Conservation (phyloP, 2,888 invertebrate genomes). For the Nymphalis urticae region DNA sequence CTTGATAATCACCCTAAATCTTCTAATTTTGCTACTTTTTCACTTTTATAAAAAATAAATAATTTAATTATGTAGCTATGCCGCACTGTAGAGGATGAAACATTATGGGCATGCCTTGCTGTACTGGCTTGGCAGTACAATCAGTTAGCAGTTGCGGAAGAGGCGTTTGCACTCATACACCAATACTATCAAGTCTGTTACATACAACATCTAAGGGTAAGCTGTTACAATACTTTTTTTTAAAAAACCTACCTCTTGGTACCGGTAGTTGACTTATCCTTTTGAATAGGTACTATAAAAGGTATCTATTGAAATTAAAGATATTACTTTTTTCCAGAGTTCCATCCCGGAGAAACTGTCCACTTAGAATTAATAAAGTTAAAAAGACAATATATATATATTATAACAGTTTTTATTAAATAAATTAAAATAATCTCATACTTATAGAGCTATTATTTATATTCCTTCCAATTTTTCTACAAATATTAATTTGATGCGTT, state of each 20-base stretch:
- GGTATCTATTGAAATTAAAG: background rate
- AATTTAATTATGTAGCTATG: slow-evolving; percentile 58
- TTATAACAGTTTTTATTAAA: background rate
- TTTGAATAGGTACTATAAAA: background rate
- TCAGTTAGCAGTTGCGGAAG: slow-evolving; percentile 94
- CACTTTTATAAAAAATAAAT: background rate
- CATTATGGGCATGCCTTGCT: slow-evolving; percentile 97
- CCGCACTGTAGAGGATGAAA: slow-evolving; percentile 77
- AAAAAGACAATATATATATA: background rate
- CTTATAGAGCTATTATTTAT: too few species aligned
- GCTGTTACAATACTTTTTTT: slow-evolving; percentile 20
- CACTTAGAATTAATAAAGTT: slow-evolving; percentile 24
- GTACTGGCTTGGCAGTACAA: slow-evolving; percentile 93
- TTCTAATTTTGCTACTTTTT: too few species aligned
- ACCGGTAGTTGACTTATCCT: background rate
- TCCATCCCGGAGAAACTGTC: slow-evolving; percentile 62
- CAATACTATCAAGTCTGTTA: slow-evolving; percentile 90
- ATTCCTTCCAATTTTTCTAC: too few species aligned
- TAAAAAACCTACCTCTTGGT: background rate
- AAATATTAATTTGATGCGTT: too few species aligned
- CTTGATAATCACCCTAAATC: too few species aligned
- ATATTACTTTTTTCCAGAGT: slow-evolving; percentile 57
- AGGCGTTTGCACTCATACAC: slow-evolving; percentile 89
- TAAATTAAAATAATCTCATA: background rate
- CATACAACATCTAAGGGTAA: slow-evolving; percentile 90